Evolutionary conservation across 2,888 invertebrate genomes (phyloP).

Genomic region (Danaus chrysippus): DNA sequence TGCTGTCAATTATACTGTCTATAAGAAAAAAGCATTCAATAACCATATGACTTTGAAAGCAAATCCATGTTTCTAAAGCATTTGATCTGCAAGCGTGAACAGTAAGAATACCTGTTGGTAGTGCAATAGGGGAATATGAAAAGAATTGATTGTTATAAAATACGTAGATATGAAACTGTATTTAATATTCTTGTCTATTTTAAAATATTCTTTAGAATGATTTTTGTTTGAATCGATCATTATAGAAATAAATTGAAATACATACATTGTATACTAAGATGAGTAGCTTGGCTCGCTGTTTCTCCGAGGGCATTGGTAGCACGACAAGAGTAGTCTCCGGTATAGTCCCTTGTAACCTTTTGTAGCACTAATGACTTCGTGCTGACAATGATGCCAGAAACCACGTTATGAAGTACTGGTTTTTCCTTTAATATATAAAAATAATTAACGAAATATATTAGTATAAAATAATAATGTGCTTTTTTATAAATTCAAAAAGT

Average conservation of each 20-base stretch:
- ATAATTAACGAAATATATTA: no score
- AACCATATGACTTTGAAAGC: slow-evolving; percentile 10
- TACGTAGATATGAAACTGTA: background rate
- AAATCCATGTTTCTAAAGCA: slow-evolving; percentile 11
- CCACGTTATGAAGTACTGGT: slow-evolving; percentile 88
- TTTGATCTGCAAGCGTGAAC: slow-evolving; percentile 19
- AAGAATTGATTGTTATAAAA: slow-evolving; percentile 4
- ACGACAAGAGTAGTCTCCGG: slow-evolving; percentile 90
- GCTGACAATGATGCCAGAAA: slow-evolving; percentile 91
- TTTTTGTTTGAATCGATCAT: no score
- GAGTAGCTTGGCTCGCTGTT: slow-evolving; percentile 87
- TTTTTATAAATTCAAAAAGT: no score
- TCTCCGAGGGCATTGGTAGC: slow-evolving; percentile 91
- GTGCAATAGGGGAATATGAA: background rate
- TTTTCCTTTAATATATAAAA: slow-evolving; percentile 79
- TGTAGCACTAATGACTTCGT: slow-evolving; percentile 93
- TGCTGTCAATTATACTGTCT: slow-evolving; percentile 10
- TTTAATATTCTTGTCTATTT: background rate
- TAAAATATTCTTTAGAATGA: background rate
- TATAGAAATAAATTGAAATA: slow-evolving; percentile 37
- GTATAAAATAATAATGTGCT: no score
- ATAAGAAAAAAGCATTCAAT: slow-evolving; percentile 16
- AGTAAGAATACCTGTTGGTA: slow-evolving; percentile 15
- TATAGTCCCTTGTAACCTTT: slow-evolving; percentile 88
- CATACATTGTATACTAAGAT: slow-evolving; percentile 91